Conservation (phyloP, 1,140 invertebrate genomes). For the Caenorhabditis inopinata region DNA sequence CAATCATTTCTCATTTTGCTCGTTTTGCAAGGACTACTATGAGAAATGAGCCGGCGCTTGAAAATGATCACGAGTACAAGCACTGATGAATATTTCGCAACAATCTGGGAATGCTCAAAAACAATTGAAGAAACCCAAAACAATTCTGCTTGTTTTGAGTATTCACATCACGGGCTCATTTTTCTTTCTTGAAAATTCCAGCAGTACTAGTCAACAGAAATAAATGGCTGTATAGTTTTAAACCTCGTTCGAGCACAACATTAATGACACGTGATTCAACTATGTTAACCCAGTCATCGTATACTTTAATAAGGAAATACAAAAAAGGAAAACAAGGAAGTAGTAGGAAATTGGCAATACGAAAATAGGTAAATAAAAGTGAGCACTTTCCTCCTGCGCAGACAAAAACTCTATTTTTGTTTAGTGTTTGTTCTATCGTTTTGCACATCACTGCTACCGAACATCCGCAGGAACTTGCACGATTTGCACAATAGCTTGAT, state of each 20-base stretch:
- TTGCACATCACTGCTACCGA: slow-evolving; percentile 27
- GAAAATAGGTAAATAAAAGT: background rate
- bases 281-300: no score
- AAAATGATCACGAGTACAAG: no score
- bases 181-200: no score
- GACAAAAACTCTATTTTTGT: slow-evolving; percentile 7
- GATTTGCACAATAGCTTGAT: background rate
- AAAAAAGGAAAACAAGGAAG: no score
- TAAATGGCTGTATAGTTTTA: background rate
- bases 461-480: slow-evolving; percentile 13
- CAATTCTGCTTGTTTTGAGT: background rate
- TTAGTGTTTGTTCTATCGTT: slow-evolving; percentile 32
- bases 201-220: background rate
- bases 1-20: background rate
- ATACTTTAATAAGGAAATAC: no score
- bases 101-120: background rate
- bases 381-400: background rate
- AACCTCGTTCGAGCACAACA: no score
- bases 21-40: no score
- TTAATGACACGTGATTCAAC: no score
- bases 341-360: no score
- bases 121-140: background rate
- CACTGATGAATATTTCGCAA: slow-evolving; percentile 15
- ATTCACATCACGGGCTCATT: background rate
- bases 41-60: no score